Evolutionary conservation across 2,113 vertebrate species (phyloP).

Genomic region (Zingel zingel): DNA sequence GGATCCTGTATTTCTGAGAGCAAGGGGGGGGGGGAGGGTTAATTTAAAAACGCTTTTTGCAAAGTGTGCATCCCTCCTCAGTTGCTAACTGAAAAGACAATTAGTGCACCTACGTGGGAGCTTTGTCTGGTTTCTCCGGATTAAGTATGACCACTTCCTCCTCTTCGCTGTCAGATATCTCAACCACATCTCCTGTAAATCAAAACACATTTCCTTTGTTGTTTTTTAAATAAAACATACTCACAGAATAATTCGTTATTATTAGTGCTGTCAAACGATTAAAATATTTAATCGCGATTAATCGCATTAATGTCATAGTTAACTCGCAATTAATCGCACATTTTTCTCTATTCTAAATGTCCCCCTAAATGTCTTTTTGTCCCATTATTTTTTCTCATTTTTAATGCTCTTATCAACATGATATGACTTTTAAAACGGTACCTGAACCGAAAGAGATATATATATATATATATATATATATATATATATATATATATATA

Average conservation of each 20-base stretch:
- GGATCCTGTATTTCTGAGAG: slow-evolving; percentile 36
- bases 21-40: not conserved
- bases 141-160: slow-evolving; percentile 94
- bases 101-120: slow-evolving; percentile 81
- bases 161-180: slow-evolving; percentile 95
- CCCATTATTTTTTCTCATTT: too few species aligned
- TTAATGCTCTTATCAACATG: too few species aligned
- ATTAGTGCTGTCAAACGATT: too few species aligned
- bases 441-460: too few species aligned
- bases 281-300: too few species aligned
- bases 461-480: too few species aligned
- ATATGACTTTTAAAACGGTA: too few species aligned
- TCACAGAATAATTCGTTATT: not conserved
- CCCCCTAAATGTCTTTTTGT: too few species aligned
- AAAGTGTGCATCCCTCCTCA: not conserved
- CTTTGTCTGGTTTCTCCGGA: slow-evolving; percentile 77
- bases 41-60: not conserved
- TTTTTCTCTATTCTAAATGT: too few species aligned
- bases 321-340: too few species aligned
- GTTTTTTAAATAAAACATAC: not conserved
- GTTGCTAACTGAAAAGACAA: not conserved
- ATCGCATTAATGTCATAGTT: too few species aligned
- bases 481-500: too few species aligned
- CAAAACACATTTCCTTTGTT: not conserved
- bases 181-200: slow-evolving; percentile 85